phyloP scores from a whole-genome alignment of 2,113 vertebrate genomes.

The Sebastes schlegelii region DNA sequence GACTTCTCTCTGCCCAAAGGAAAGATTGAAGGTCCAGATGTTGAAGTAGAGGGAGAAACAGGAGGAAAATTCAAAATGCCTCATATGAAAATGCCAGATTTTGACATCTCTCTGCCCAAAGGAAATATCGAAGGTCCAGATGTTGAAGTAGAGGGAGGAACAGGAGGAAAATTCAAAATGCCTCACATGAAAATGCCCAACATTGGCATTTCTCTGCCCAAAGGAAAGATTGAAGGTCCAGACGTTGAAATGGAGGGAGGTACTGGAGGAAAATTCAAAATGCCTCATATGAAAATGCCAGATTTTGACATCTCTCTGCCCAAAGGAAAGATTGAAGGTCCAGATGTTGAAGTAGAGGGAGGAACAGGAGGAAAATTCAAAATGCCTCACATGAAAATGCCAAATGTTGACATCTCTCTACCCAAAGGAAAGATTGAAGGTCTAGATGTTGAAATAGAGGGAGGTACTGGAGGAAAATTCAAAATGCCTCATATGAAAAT shows the following conservation, averaged over 20 bases:
- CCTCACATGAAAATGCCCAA: not conserved
- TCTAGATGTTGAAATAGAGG: not conserved
- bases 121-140: not conserved
- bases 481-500: not conserved
- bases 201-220: not conserved
- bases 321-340: not conserved
- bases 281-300: not conserved
- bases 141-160: not conserved
- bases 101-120: not conserved
- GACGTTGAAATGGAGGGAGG: not conserved
- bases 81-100: fast-evolving
- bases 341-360: not conserved
- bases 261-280: not conserved
- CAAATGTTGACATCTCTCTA: fast-evolving
- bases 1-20: not conserved
- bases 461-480: not conserved
- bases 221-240: not conserved
- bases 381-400: not conserved
- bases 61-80: not conserved
- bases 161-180: not conserved
- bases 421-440: not conserved
- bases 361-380: not conserved
- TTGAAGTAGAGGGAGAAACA: not conserved
- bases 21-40: not conserved
- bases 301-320: not conserved